Evolutionary conservation across 2,797 vertebrate species (phyloP).

Genomic region (Triplophysa yarkandensis): DNA sequence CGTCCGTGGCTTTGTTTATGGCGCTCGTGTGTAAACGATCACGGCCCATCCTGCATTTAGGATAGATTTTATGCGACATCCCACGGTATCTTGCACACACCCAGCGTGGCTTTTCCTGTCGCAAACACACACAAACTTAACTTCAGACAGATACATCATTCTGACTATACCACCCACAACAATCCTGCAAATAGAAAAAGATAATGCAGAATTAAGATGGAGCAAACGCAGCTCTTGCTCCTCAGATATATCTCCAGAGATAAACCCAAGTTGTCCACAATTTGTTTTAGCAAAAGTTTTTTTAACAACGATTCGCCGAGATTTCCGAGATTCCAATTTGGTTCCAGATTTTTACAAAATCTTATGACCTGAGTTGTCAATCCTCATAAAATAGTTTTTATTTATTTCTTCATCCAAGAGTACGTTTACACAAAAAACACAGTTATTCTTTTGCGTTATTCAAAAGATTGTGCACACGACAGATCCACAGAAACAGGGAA

Average conservation of each 20-base stretch:
- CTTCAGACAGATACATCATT: background rate
- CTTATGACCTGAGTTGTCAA: background rate
- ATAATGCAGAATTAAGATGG: background rate
- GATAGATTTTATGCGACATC: constrained; percentile 35
- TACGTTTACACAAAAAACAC: too few relatives aligned
- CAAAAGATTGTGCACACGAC: too few relatives aligned
- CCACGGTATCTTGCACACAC: background rate
- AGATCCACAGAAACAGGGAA: too few relatives aligned
- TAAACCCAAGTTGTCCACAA: background rate
- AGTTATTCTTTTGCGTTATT: too few relatives aligned
- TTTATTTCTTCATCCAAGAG: too few relatives aligned
- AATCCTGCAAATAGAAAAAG: background rate
- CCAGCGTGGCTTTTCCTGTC: constrained; percentile 12
- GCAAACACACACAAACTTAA: constrained; percentile 1
- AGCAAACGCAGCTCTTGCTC: background rate
- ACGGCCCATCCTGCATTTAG: background rate
- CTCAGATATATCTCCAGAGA: background rate
- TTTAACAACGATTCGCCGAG: background rate
- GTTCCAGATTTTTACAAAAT: too few relatives aligned
- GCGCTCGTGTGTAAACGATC: constrained; percentile 24
- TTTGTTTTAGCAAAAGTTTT: background rate
- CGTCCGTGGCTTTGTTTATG: constrained; percentile 58
- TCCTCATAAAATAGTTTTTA: background rate
- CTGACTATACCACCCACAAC: background rate
- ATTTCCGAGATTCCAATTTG: background rate